phyloP scores from a whole-genome alignment of 2,797 vertebrate species.

The Bufotes viridis region DNA sequence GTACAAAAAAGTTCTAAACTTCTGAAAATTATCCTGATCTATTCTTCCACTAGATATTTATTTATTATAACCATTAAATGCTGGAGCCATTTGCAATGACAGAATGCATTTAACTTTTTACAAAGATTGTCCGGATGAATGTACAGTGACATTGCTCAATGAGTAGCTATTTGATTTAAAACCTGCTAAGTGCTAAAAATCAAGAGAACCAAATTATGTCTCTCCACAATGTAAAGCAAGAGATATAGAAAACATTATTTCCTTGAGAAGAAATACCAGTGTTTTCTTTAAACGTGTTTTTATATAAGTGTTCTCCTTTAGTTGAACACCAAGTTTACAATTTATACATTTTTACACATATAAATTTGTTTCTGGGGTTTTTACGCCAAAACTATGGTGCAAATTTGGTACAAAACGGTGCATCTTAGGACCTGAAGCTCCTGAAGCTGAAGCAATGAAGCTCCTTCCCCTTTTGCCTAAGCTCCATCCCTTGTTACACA shows the following conservation, averaged over 20 bases:
- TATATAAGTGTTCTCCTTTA: not conserved
- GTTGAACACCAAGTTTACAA: not conserved
- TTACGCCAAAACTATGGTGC: too few species aligned
- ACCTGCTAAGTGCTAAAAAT: not conserved
- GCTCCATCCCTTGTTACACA: too few species aligned
- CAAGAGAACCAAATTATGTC: not conserved
- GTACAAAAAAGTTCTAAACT: conserved; percentile 42
- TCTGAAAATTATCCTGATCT: conserved; percentile 50
- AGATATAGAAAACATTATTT: not conserved
- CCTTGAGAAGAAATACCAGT: not conserved
- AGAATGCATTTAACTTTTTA: conserved; percentile 60
- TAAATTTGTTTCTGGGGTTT: too few species aligned
- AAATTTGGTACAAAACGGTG: too few species aligned
- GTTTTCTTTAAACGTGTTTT: not conserved
- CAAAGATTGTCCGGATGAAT: conserved; percentile 36
- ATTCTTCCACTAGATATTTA: conserved; percentile 26
- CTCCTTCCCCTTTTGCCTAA: too few species aligned
- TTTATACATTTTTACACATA: not conserved
- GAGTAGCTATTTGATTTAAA: not conserved
- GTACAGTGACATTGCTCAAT: conserved; percentile 27
- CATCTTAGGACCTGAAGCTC: too few species aligned
- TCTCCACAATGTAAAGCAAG: not conserved
- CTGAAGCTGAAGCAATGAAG: too few species aligned
- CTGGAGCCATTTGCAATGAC: conserved; percentile 37
- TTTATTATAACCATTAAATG: conserved; percentile 47